Conservation (phyloP, 2,113 vertebrate genomes). For the Orientallactaga bullata region DNA sequence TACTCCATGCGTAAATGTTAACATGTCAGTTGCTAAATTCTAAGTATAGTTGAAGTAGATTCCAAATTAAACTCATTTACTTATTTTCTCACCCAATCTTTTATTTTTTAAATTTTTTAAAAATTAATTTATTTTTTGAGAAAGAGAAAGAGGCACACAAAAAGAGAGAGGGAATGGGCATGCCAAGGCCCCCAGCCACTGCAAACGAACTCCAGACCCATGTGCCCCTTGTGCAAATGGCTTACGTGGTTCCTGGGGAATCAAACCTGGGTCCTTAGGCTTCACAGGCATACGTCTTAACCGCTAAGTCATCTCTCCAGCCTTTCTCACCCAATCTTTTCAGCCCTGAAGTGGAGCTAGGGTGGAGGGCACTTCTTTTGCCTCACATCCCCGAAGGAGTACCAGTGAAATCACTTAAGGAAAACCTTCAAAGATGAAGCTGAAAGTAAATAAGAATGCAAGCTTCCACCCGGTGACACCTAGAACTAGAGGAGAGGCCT, state of each 20-base stretch:
- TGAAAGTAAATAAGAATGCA: constrained; percentile 9
- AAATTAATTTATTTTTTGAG: no score
- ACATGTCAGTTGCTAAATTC: not conserved
- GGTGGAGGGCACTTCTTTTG: not conserved
- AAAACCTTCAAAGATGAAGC: constrained; percentile 33
- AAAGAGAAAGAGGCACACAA: no score
- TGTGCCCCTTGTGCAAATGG: no score
- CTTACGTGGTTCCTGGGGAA: no score
- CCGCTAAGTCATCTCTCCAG: not conserved
- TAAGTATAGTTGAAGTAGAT: not conserved
- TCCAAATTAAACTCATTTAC: not conserved
- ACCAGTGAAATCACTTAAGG: not conserved
- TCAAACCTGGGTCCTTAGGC: no score
- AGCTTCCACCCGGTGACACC: not conserved
- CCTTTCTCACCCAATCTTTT: not conserved
- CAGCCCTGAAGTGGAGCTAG: not conserved
- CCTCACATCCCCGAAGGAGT: not conserved
- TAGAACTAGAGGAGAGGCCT: not conserved
- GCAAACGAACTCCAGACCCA: no score
- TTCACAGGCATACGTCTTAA: no score
- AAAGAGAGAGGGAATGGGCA: no score
- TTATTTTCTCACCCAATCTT: not conserved
- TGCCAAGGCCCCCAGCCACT: no score
- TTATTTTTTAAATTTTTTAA: no score
- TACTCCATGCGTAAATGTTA: not conserved